Conservation (phyloP, 2,888 invertebrate genomes). For the Caenorhabditis sp. region DNA sequence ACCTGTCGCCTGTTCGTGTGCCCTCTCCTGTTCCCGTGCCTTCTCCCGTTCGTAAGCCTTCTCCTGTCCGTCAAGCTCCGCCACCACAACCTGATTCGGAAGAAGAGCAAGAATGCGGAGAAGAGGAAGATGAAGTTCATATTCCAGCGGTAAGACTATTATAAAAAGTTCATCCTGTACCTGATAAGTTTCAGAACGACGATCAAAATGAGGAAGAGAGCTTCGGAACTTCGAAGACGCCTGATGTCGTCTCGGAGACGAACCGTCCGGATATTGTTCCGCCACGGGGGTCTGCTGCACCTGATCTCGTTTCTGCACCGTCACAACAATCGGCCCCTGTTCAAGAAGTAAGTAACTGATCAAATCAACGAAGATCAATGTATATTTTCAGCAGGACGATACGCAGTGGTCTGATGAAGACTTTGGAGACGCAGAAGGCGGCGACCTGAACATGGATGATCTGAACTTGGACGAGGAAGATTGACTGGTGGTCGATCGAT, state of each 20-base stretch:
- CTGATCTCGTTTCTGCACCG: slow-evolving; percentile 52
- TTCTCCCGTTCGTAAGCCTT: slow-evolving; percentile 26
- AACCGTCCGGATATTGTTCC: slow-evolving; percentile 60
- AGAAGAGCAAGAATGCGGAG: slow-evolving; percentile 44
- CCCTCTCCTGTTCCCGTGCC: slow-evolving; percentile 38
- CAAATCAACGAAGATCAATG: background rate
- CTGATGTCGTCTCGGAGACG: slow-evolving; percentile 51
- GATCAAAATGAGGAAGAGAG: slow-evolving; percentile 15
- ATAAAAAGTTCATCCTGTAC: background rate
- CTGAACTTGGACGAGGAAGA: slow-evolving; percentile 75
- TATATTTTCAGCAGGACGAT: slow-evolving; percentile 42
- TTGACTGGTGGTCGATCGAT: slow-evolving; percentile 71
- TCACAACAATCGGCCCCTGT: background rate
- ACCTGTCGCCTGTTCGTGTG: slow-evolving; percentile 33
- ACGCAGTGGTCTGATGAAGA: slow-evolving; percentile 69
- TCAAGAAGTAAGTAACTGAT: slow-evolving; percentile 4
- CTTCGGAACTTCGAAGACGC: slow-evolving; percentile 33
- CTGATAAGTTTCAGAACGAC: slow-evolving; percentile 11
- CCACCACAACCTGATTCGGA: slow-evolving; percentile 29
- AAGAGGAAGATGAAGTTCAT: slow-evolving; percentile 33
- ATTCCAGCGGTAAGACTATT: slow-evolving; percentile 22
- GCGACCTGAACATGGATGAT: slow-evolving; percentile 74
- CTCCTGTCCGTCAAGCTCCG: slow-evolving; percentile 32
- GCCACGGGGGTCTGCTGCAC: slow-evolving; percentile 43
- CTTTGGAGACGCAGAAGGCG: slow-evolving; percentile 69